Evolutionary conservation across 1,140 invertebrate genomes (phyloP).

Genomic region (Proales similis): DNA sequence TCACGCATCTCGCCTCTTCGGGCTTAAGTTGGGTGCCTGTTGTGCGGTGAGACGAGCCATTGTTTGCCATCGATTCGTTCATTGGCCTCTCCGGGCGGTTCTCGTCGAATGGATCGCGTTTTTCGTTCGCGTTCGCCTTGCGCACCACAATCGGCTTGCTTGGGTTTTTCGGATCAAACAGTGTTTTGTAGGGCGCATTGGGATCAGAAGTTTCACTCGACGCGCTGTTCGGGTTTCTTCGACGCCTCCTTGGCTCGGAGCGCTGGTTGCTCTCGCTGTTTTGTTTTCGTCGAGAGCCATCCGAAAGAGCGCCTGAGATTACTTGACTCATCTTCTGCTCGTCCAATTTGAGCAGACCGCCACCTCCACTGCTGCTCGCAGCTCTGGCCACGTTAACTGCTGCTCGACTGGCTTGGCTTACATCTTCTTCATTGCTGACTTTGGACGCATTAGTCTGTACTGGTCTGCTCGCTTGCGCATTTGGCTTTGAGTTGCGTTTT

Average conservation of each 20-base stretch:
- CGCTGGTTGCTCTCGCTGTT: background rate
- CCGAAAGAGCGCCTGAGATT: background rate
- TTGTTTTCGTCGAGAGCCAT: background rate
- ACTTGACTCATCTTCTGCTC: conserved; percentile 7
- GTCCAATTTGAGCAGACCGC: conserved; percentile 21
- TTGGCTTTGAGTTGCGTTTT: background rate
- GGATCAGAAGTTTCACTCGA: background rate
- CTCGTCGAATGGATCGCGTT: background rate
- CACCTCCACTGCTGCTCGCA: too few species aligned
- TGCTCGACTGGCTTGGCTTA: too few species aligned
- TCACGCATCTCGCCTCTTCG: conserved; percentile 17
- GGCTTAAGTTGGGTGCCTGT: background rate
- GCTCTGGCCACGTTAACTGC: too few species aligned
- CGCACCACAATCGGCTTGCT: conserved; percentile 62
- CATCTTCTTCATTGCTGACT: too few species aligned
- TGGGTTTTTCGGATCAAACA: conserved; percentile 66
- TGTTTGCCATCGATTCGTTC: too few species aligned
- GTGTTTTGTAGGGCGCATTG: conserved; percentile 38
- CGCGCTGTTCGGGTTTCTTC: background rate
- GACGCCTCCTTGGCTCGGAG: background rate
- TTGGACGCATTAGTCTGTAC: too few species aligned
- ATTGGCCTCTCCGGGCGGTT: too few species aligned
- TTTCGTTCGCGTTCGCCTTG: conserved; percentile 12
- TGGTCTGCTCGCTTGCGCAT: too few species aligned
- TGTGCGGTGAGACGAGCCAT: too few species aligned